These are phyloP conservation scores for Muscicapa comitata DNA, from an alignment of 2,797 vertebrate species.

Conservation along the genomic window DNA sequence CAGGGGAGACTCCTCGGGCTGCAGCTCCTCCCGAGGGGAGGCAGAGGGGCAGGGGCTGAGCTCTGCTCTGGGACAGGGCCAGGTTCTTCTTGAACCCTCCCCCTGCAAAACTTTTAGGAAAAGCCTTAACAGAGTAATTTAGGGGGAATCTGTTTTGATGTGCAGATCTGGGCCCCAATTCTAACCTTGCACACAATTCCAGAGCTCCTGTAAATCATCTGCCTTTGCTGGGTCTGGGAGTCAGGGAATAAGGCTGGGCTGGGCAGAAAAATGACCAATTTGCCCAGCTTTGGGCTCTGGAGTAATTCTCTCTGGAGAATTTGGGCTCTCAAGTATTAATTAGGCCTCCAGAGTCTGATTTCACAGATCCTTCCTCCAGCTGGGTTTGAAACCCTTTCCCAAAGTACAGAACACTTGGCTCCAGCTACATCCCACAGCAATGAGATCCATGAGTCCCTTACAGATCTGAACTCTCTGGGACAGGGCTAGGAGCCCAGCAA, in stretches of 20 bases:
- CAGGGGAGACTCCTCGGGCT: background rate
- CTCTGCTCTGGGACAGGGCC: background rate
- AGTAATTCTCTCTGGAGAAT: background rate
- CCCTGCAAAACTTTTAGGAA: background rate
- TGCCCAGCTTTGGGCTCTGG: background rate
- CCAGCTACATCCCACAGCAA: background rate
- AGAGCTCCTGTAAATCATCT: no score
- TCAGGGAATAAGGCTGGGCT: background rate
- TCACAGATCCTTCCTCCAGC: background rate
- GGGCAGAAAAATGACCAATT: background rate
- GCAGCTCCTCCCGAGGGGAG: background rate
- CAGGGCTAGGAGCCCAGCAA: background rate
- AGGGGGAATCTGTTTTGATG: slow-evolving; percentile 27
- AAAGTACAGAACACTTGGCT: no score
- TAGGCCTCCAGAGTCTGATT: background rate
- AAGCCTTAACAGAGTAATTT: background rate
- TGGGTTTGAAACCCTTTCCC: background rate
- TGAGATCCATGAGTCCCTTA: background rate
- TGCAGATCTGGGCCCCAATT: background rate
- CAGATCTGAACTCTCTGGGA: background rate
- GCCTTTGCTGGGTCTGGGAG: no score
- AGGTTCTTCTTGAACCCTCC: background rate
- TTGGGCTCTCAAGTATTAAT: background rate
- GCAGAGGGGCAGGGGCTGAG: background rate
- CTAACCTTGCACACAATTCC: background rate